phyloP scores from a whole-genome alignment of 2,888 invertebrate genomes.

The Malacosoma neustria region DNA sequence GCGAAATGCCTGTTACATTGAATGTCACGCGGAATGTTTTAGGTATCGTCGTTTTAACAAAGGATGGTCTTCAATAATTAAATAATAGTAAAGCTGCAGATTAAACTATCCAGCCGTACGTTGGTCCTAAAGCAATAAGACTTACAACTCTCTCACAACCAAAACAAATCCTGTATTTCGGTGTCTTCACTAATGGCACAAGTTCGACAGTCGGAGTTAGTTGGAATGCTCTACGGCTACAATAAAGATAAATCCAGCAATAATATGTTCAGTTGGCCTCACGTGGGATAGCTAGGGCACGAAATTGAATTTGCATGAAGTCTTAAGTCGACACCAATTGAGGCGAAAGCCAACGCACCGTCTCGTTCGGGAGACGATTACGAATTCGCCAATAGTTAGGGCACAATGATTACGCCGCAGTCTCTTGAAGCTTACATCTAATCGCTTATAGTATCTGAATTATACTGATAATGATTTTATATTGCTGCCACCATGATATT shows the following conservation, averaged over 20 bases:
- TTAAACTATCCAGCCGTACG: constrained; percentile 64
- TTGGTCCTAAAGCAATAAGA: constrained; percentile 70
- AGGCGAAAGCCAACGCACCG: constrained; percentile 45
- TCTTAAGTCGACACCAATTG: constrained; percentile 67
- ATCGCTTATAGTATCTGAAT: constrained; percentile 23
- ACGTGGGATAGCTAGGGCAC: constrained; percentile 67
- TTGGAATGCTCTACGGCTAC: constrained; percentile 71
- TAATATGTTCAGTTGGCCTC: constrained; percentile 72
- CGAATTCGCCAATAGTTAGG: constrained; percentile 46
- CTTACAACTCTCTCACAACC: constrained; percentile 70
- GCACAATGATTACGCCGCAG: too few species aligned
- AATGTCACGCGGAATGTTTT: too few species aligned
- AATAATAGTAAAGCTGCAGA: constrained; percentile 36
- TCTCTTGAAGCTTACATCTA: too few species aligned
- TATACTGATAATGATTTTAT: too few species aligned
- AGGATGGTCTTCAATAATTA: background rate
- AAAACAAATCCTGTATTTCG: constrained; percentile 73
- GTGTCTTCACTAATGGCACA: constrained; percentile 73
- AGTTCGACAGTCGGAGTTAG: constrained; percentile 74
- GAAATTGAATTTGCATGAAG: constrained; percentile 74
- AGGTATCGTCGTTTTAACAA: too few species aligned
- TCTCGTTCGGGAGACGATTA: constrained; percentile 55
- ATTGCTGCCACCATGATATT: too few species aligned
- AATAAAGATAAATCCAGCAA: constrained; percentile 75
- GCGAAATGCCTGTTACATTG: too few species aligned